Conservation (phyloP, 2,797 vertebrate species). For the Enteromius argenteus region DNA sequence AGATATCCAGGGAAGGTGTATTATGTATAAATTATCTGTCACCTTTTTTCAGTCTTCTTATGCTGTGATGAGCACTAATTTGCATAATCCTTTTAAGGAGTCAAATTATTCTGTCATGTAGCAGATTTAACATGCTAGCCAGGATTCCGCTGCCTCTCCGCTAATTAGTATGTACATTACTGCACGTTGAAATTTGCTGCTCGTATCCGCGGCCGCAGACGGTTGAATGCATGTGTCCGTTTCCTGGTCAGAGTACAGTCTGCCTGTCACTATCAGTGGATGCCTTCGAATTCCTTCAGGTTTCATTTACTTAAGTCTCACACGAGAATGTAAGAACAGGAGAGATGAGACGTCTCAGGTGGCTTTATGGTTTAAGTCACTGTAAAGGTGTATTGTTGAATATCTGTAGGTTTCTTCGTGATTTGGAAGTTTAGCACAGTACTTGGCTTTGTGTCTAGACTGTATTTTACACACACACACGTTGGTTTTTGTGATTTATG, state of each 20-base stretch:
- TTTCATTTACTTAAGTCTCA: constrained; percentile 51
- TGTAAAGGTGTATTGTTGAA: background rate
- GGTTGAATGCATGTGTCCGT: constrained; percentile 81
- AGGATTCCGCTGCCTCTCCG: constrained; percentile 87
- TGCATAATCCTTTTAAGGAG: constrained; percentile 97
- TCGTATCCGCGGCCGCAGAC: constrained; percentile 57
- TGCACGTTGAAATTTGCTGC: constrained; percentile 85
- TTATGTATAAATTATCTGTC: constrained; percentile 96
- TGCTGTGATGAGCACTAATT: constrained; percentile 93
- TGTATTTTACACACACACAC: background rate
- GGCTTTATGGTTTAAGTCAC: constrained; percentile 36
- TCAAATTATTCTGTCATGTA: constrained; percentile 97
- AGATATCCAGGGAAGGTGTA: constrained; percentile 90
- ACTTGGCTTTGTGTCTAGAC: background rate
- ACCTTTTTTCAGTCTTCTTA: constrained; percentile 90
- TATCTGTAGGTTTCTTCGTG: constrained; percentile 5
- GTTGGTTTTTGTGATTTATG: no score
- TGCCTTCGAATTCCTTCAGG: constrained; percentile 39
- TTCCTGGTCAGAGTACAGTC: constrained; percentile 69
- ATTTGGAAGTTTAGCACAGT: constrained; percentile 21
- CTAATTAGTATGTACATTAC: constrained; percentile 93
- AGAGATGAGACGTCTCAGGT: constrained; percentile 1
- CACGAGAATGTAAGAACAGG: constrained; percentile 7
- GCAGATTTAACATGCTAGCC: constrained; percentile 95
- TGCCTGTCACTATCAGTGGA: constrained; percentile 50